phyloP scores from a whole-genome alignment of 2,888 invertebrate genomes.

The Blastobasis adustella region DNA sequence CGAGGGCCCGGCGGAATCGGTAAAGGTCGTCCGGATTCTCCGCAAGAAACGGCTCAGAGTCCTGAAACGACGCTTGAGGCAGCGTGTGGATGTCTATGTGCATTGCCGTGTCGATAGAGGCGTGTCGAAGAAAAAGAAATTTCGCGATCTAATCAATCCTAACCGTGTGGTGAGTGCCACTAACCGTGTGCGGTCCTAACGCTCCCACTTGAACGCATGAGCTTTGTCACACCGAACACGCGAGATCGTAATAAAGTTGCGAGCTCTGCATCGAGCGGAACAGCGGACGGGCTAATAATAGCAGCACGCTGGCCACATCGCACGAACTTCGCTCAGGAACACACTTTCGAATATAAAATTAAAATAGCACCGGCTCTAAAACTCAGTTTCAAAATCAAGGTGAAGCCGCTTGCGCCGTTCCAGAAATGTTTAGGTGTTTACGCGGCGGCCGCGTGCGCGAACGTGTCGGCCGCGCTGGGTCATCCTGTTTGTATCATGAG shows the following conservation, averaged over 20 bases:
- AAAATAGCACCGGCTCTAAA: slow-evolving; percentile 66
- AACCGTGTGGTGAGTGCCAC: slow-evolving; percentile 71
- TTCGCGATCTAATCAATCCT: slow-evolving; percentile 41
- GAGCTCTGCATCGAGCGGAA: slow-evolving; percentile 13
- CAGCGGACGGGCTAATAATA: slow-evolving; percentile 45
- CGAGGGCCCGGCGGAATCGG: slow-evolving; percentile 65
- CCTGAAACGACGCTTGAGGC: slow-evolving; percentile 54
- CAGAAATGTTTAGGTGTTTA: slow-evolving; percentile 57
- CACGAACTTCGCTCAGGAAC: slow-evolving; percentile 64
- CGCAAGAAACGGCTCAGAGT: slow-evolving; percentile 49
- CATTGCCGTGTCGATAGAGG: slow-evolving; percentile 53
- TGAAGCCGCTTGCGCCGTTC: slow-evolving; percentile 63
- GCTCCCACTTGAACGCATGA: slow-evolving; percentile 48
- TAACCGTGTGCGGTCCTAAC: slow-evolving; percentile 28
- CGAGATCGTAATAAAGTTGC: slow-evolving; percentile 2
- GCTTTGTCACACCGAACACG: background rate
- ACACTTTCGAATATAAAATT: slow-evolving; percentile 54
- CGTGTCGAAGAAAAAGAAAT: slow-evolving; percentile 41
- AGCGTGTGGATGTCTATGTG: slow-evolving; percentile 65
- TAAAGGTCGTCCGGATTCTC: slow-evolving; percentile 48
- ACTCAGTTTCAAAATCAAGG: slow-evolving; percentile 72
- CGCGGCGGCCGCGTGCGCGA: slow-evolving; percentile 35
- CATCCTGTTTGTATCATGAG: slow-evolving; percentile 37
- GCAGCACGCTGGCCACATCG: slow-evolving; percentile 40
- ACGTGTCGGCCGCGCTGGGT: slow-evolving; percentile 32